Conservation (phyloP, 2,888 invertebrate species). For the Microctonus hyperodae region DNA sequence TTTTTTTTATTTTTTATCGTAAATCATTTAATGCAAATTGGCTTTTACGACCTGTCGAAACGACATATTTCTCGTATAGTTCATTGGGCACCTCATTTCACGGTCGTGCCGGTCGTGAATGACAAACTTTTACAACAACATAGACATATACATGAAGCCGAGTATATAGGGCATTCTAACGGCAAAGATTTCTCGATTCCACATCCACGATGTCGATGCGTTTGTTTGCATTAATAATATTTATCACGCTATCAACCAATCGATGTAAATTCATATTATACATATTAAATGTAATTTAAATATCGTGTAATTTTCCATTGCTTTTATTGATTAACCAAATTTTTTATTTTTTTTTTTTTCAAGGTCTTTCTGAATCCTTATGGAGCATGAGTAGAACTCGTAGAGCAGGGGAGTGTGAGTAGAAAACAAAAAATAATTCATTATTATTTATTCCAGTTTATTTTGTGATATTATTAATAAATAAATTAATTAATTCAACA, state of each 20-base stretch:
- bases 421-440: not conserved
- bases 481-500: too few species aligned
- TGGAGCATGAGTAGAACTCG: too few species aligned
- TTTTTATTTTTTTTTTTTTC: too few species aligned
- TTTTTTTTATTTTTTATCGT: constrained; percentile 15
- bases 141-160: not conserved
- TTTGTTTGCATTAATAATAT: constrained; percentile 15
- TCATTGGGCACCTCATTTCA: constrained; percentile 25
- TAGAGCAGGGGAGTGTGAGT: not conserved
- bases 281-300: too few species aligned
- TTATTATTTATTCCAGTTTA: not conserved
- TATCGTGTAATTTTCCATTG: too few species aligned
- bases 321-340: too few species aligned
- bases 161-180: constrained; percentile 18
- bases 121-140: constrained; percentile 5
- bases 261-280: constrained; percentile 18
- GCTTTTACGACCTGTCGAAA: constrained; percentile 17
- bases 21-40: constrained; percentile 20
- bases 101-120: constrained; percentile 19
- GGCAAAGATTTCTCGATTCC: constrained; percentile 17
- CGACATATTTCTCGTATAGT: constrained; percentile 5
- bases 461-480: not conserved
- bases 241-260: not conserved
- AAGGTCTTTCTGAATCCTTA: too few species aligned
- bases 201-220: constrained; percentile 15